Percentiles rank a stretch among this genome's conserved stretches.
Evolutionary conservation across 2,888 invertebrate species (phyloP).

Genomic region (Napeogenes sylphis): DNA sequence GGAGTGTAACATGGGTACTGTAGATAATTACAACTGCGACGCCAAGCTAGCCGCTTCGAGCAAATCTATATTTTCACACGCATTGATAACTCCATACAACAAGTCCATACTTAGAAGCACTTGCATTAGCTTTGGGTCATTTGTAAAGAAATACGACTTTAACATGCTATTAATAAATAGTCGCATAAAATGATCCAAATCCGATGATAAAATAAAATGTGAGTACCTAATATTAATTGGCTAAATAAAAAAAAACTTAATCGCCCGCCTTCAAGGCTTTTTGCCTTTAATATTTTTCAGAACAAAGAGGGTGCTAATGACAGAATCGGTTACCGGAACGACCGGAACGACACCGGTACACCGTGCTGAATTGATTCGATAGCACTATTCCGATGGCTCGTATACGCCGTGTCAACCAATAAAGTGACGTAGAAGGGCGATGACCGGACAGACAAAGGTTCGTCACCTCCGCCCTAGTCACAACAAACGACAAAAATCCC

Average conservation of each 20-base stretch:
- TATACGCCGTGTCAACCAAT: constrained; percentile 27
- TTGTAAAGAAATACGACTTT: constrained; percentile 21
- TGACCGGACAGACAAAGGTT: constrained; percentile 58
- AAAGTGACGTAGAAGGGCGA: constrained; percentile 42
- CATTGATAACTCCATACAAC: constrained; percentile 39
- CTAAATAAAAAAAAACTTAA: too few species aligned
- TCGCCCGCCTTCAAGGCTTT: too few species aligned
- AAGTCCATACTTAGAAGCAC: constrained; percentile 25
- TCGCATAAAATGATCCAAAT: too few species aligned
- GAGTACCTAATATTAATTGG: too few species aligned
- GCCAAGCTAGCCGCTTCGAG: constrained; percentile 49
- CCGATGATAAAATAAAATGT: too few species aligned
- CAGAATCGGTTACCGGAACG: constrained; percentile 45
- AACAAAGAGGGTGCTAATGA: constrained; percentile 38
- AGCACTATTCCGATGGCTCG: constrained; percentile 50
- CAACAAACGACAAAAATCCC: constrained; percentile 8
- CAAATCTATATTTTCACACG: constrained; percentile 63
- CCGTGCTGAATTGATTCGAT: constrained; percentile 61
- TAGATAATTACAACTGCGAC: constrained; percentile 52
- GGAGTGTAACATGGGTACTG: constrained; percentile 50
- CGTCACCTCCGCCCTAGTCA: constrained; percentile 29
- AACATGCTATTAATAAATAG: constrained; percentile 28
- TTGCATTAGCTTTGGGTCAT: constrained; percentile 22
- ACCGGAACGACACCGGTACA: constrained; percentile 43
- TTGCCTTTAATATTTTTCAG: too few species aligned